Evolutionary conservation across 2,888 invertebrate species (phyloP).

Genomic region (Drosophila pseudotalamancana): DNA sequence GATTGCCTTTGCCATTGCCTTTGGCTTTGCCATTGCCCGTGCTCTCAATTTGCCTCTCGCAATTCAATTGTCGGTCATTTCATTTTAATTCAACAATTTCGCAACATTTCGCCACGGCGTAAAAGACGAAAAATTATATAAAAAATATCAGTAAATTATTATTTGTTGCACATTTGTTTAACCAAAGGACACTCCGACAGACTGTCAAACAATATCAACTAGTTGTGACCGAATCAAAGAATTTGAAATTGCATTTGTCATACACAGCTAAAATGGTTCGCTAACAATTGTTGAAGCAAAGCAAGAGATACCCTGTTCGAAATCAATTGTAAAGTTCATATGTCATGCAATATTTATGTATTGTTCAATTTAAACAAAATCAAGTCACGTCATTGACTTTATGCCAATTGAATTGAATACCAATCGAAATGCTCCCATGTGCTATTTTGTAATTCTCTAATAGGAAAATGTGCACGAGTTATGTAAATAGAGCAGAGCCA

Average conservation of each 20-base stretch:
- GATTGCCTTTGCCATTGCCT: background rate
- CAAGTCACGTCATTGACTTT: background rate
- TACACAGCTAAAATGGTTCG: constrained; percentile 9
- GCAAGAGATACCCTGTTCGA: background rate
- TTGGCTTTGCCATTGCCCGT: constrained; percentile 5
- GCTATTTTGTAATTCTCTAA: background rate
- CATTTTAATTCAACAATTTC: constrained; percentile 75
- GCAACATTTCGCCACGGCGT: constrained; percentile 43
- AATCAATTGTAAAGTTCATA: too few relatives aligned
- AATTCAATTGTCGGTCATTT: constrained; percentile 76
- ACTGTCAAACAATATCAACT: background rate
- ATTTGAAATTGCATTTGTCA: constrained; percentile 35
- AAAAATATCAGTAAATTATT: constrained; percentile 46
- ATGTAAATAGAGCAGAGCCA: constrained; percentile 21
- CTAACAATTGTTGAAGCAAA: background rate
- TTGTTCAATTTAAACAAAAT: background rate
- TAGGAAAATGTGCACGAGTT: constrained; percentile 1
- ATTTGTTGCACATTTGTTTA: too few relatives aligned
- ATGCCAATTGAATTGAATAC: background rate
- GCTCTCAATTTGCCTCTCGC: constrained; percentile 59
- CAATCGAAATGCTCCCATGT: constrained; percentile 1
- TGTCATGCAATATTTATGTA: background rate
- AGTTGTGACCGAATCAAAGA: constrained; percentile 3
- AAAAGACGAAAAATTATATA: constrained; percentile 10
- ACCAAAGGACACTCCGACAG: constrained; percentile 25